A percentile compares a stretch with the other conserved stretches of the same genome.
phyloP scores from a whole-genome alignment of 1,140 invertebrate genomes.

The Apis mellifera region DNA sequence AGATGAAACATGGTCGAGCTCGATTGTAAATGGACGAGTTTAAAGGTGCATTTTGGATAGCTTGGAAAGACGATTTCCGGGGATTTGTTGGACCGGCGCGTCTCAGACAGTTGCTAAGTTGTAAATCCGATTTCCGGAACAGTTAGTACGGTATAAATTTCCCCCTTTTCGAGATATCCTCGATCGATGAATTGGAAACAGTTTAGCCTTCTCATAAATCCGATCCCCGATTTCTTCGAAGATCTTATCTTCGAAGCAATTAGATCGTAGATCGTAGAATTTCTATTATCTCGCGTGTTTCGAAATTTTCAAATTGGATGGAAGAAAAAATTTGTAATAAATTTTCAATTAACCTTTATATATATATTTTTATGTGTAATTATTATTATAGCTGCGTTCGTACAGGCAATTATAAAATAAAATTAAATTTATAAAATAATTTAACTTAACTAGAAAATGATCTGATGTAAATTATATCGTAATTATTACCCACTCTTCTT shows the following conservation, averaged over 20 bases:
- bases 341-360: neutral
- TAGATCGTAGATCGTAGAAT: conserved; percentile 3
- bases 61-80: neutral
- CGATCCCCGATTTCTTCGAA: neutral
- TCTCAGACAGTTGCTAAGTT: conserved; percentile 34
- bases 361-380: no score
- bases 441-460: no score
- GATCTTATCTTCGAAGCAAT: neutral
- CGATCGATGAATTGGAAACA: conserved; percentile 22
- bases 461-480: no score
- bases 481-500: no score
- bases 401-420: no score
- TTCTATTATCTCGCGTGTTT: neutral
- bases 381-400: no score
- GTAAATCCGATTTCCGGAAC: conserved; percentile 28
- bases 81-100: conserved; percentile 6
- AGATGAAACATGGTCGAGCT: conserved; percentile 3
- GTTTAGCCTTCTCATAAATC: conserved; percentile 31
- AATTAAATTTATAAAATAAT: no score
- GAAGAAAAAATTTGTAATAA: neutral
- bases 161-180: conserved; percentile 11
- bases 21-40: conserved; percentile 29
- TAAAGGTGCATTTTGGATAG: conserved; percentile 12
- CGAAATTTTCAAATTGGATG: neutral
- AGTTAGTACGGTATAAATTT: conserved; percentile 41